Conservation (phyloP, 2,888 invertebrate genomes). For the Argynnis bischoffii region DNA sequence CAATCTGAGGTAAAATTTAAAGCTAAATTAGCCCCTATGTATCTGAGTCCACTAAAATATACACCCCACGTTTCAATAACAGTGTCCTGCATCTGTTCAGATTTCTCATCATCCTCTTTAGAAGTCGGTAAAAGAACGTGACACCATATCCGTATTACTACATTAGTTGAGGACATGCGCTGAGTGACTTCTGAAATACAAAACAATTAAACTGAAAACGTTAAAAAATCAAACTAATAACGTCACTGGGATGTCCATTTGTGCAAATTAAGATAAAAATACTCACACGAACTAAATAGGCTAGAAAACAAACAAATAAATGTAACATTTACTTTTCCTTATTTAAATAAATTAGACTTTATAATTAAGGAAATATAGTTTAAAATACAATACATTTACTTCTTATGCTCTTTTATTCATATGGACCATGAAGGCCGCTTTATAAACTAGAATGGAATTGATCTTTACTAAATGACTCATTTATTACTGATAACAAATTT, state of each 20-base stretch:
- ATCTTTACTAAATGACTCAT: constrained; percentile 23
- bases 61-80: constrained; percentile 92
- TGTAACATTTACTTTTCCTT: neutral
- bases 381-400: neutral
- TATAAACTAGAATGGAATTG: constrained; percentile 9
- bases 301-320: neutral
- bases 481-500: constrained; percentile 17
- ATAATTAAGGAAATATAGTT: neutral
- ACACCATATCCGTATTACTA: constrained; percentile 77
- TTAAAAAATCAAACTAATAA: neutral
- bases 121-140: constrained; percentile 54
- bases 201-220: constrained; percentile 12
- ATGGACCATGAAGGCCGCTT: constrained; percentile 17
- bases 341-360: neutral
- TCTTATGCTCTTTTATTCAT: neutral
- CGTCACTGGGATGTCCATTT: neutral
- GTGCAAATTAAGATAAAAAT: neutral
- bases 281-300: neutral
- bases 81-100: constrained; percentile 70
- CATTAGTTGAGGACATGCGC: constrained; percentile 73
- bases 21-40: constrained; percentile 86
- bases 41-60: constrained; percentile 91
- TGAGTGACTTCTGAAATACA: constrained; percentile 71
- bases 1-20: constrained; percentile 86
- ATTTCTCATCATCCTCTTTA: constrained; percentile 47